Conservation (phyloP, 2,113 vertebrate species). For the Puma concolor region DNA sequence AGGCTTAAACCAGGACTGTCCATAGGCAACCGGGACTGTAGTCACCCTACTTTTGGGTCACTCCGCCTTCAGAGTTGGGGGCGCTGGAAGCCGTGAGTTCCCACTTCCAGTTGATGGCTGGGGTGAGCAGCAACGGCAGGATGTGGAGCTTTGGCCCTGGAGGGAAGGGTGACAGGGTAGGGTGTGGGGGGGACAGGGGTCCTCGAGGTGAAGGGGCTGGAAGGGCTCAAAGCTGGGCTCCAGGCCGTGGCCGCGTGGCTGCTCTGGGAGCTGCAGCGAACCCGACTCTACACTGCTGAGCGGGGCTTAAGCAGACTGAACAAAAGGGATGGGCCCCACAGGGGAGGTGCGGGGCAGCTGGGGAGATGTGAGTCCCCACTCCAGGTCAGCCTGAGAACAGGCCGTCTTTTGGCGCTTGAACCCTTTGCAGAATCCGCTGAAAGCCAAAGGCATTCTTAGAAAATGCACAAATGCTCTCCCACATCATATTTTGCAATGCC, state of each 20-base stretch:
- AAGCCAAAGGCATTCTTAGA: neutral
- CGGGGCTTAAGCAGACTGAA: conserved; percentile 90
- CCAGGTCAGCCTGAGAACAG: neutral
- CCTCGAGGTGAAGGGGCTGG: conserved; percentile 69
- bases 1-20: neutral
- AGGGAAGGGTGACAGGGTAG: neutral
- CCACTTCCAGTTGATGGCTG: neutral
- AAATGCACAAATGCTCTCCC: neutral
- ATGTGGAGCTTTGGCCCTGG: neutral
- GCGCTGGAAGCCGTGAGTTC: neutral
- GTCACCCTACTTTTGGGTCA: neutral
- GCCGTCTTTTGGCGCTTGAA: neutral
- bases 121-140: neutral
- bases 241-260: conserved; percentile 70
- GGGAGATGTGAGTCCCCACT: neutral
- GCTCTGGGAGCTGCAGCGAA: conserved; percentile 89
- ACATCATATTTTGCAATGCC: neutral
- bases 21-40: neutral
- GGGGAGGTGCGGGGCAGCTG: conserved; percentile 58
- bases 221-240: neutral
- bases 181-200: neutral
- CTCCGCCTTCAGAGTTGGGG: neutral
- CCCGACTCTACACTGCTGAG: conserved; percentile 88
- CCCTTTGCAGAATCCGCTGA: neutral
- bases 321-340: conserved; percentile 81